phyloP scores from a whole-genome alignment of 2,113 vertebrate species.

The Thomomys bottae region DNA sequence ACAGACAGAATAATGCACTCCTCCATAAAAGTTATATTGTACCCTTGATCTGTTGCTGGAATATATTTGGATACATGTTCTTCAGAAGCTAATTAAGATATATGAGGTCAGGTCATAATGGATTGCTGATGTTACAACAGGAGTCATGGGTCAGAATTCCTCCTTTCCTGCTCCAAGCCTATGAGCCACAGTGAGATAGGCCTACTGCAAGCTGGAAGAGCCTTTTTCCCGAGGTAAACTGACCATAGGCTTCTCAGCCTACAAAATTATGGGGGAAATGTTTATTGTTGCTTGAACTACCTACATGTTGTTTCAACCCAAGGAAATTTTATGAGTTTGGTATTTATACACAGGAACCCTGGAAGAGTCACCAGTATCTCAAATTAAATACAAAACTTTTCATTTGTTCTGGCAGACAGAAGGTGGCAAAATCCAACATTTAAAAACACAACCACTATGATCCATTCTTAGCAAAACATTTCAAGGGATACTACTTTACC shows the following conservation, averaged over 20 bases:
- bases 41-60: too few species aligned
- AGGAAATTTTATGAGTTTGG: not conserved
- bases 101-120: not conserved
- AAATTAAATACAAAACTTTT: not conserved
- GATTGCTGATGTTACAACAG: not conserved
- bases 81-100: too few species aligned
- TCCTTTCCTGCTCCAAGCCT: too few species aligned
- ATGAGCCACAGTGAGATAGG: not conserved
- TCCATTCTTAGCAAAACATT: not conserved
- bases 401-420: not conserved
- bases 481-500: not conserved
- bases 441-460: too few species aligned
- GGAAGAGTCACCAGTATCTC: not conserved
- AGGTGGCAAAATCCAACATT: not conserved
- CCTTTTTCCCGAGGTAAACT: not conserved
- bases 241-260: not conserved
- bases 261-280: too few species aligned
- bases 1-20: too few species aligned
- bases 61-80: too few species aligned
- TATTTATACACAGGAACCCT: not conserved
- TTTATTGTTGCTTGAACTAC: too few species aligned
- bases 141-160: too few species aligned
- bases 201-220: not conserved
- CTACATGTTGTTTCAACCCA: not conserved
- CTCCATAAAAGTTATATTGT: too few species aligned